phyloP scores from a whole-genome alignment of 2,797 vertebrate genomes.

The Parauchenoglanis ngamensis region DNA sequence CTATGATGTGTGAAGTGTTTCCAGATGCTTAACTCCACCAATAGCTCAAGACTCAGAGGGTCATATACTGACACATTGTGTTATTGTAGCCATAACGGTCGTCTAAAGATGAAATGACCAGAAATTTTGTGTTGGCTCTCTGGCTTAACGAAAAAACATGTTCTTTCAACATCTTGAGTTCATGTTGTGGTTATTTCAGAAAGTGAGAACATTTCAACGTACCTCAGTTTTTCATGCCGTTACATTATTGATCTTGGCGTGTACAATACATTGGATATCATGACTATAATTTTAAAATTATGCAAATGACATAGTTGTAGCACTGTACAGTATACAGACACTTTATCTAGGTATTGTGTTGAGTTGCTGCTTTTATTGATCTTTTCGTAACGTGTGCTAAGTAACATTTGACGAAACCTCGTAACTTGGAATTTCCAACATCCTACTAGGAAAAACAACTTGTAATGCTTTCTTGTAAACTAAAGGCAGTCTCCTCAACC shows the following conservation, averaged over 20 bases:
- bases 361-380: not conserved
- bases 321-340: not conserved
- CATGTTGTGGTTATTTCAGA: not conserved
- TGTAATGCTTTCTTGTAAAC: not conserved
- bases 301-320: not conserved
- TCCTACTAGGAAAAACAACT: not conserved
- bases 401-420: not conserved
- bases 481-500: not conserved
- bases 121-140: conserved; percentile 48
- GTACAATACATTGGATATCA: not conserved
- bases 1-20: conserved; percentile 69
- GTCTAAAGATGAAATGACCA: conserved; percentile 75
- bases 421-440: not conserved
- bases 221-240: not conserved
- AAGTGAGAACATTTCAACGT: not conserved
- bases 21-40: conserved; percentile 68
- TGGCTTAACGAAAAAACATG: conserved; percentile 37
- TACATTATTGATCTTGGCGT: not conserved
- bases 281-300: not conserved
- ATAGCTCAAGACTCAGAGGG: conserved; percentile 57
- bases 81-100: conserved; percentile 51
- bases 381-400: not conserved
- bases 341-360: not conserved
- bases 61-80: conserved; percentile 49
- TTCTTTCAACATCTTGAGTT: not conserved